Evolutionary conservation across 2,113 vertebrate genomes (phyloP).

Genomic region (Pelobates fuscus): DNA sequence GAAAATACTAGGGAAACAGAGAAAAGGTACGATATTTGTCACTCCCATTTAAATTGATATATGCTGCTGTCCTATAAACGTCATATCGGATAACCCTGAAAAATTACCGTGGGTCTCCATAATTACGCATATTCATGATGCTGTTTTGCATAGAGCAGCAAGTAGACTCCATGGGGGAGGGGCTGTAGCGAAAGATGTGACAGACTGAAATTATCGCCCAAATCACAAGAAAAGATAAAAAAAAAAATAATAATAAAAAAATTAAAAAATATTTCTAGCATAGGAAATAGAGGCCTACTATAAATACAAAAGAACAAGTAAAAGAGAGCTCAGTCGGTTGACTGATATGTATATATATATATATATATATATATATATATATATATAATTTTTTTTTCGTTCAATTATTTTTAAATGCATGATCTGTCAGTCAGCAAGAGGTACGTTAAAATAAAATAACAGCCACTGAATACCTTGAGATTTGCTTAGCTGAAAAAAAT

Average conservation of each 20-base stretch:
- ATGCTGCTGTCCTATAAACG: constrained; percentile 84
- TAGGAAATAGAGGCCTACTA: too few relatives aligned
- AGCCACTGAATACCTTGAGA: constrained; percentile 34
- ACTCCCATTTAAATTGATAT: constrained; percentile 80
- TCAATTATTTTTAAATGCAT: constrained; percentile 17
- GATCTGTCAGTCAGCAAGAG: constrained; percentile 15
- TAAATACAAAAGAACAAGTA: constrained; percentile 18
- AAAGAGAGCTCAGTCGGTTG: constrained; percentile 27
- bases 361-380: too few relatives aligned
- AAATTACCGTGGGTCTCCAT: constrained; percentile 86
- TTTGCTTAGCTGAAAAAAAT: neutral
- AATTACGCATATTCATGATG: constrained; percentile 89
- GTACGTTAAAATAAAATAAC: constrained; percentile 35
- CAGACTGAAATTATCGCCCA: constrained; percentile 74
- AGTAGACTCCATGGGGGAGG: constrained; percentile 60
- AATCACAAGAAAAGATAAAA: constrained; percentile 68
- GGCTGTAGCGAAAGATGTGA: constrained; percentile 61
- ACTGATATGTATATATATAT: constrained; percentile 15
- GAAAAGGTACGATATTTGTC: constrained; percentile 77
- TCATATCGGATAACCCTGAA: constrained; percentile 86
- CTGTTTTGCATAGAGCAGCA: constrained; percentile 81
- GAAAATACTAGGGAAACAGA: constrained; percentile 71
- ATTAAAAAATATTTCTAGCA: neutral
- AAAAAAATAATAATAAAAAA: constrained; percentile 7
- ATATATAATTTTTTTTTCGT: constrained; percentile 31